Conservation (phyloP, 2,888 invertebrate genomes). For the Podotricha telesiphe region DNA sequence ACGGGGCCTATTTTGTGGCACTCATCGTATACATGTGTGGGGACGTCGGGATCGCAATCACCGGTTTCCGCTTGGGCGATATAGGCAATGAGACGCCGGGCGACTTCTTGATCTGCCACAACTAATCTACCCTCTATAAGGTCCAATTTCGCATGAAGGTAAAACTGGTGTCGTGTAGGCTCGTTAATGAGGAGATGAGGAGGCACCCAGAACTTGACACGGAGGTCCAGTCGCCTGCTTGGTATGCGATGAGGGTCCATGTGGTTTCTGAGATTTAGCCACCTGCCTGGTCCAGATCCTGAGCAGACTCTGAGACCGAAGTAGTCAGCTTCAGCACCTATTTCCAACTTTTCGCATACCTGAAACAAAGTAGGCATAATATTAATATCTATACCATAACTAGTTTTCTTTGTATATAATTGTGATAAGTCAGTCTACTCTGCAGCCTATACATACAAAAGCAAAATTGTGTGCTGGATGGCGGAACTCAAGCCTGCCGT, state of each 20-base stretch:
- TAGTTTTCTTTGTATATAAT: no score
- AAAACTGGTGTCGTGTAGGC: constrained; percentile 93
- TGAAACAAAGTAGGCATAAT: constrained; percentile 67
- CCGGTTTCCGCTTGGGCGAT: constrained; percentile 90
- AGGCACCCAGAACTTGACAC: constrained; percentile 96
- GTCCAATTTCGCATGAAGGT: constrained; percentile 91
- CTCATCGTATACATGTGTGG: constrained; percentile 85
- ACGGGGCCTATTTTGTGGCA: constrained; percentile 85
- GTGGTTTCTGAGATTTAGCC: constrained; percentile 94
- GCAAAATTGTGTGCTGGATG: no score
- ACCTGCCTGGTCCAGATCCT: constrained; percentile 88
- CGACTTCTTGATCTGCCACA: constrained; percentile 87
- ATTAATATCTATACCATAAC: no score
- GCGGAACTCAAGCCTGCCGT: no score
- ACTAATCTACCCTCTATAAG: constrained; percentile 88
- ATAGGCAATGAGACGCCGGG: constrained; percentile 88
- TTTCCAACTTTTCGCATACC: constrained; percentile 93
- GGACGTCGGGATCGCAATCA: constrained; percentile 85
- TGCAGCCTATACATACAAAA: no score
- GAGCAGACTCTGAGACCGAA: constrained; percentile 89
- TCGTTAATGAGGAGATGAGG: constrained; percentile 94
- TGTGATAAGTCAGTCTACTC: no score
- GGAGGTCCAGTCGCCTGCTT: constrained; percentile 86
- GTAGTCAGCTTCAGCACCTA: constrained; percentile 93
- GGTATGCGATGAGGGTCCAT: constrained; percentile 89